These are phyloP conservation scores for Epizoanthus scotinus DNA, from an alignment of 92 coral and sea anemone genomes.

Conservation along the genomic window DNA sequence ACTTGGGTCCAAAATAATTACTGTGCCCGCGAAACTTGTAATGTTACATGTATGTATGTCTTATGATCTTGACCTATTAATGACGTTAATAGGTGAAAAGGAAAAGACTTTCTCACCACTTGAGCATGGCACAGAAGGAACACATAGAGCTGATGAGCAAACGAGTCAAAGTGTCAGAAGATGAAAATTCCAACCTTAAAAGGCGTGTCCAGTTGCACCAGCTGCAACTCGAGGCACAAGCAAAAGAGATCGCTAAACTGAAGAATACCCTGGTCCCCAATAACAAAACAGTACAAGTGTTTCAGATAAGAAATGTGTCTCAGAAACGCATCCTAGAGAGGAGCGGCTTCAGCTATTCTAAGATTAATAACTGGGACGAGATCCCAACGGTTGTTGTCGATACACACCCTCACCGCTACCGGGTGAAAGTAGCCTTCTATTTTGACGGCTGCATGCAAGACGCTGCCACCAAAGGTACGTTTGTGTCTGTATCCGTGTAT, in stretches of 20 bases:
- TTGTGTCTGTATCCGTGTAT: not conserved
- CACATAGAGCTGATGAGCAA: slow-evolving; percentile 33
- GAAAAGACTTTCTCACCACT: slow-evolving; percentile 30
- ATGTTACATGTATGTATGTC: too few species aligned
- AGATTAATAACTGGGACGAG: not conserved
- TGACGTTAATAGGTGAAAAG: slow-evolving; percentile 11
- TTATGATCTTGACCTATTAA: too few species aligned
- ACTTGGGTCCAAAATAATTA: too few species aligned
- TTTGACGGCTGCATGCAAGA: not conserved
- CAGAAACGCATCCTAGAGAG: not conserved
- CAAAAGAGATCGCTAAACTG: slow-evolving; percentile 9
- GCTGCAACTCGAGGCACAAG: not conserved
- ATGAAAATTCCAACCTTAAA: slow-evolving; percentile 28
- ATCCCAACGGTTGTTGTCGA: not conserved
- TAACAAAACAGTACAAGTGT: not conserved
- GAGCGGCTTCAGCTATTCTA: not conserved
- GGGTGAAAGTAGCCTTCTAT: not conserved
- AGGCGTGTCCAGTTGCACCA: slow-evolving; percentile 9
- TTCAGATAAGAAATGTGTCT: not conserved
- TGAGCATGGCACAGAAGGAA: slow-evolving; percentile 34
- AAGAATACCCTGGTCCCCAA: slow-evolving; percentile 5
- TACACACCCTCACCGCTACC: not conserved
- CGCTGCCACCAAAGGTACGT: not conserved
- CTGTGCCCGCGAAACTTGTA: too few species aligned
- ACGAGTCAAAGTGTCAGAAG: slow-evolving; percentile 9